These are phyloP conservation scores for Apteryx mantelli DNA, from an alignment of 2,113 vertebrate species.

Conservation along the genomic window DNA sequence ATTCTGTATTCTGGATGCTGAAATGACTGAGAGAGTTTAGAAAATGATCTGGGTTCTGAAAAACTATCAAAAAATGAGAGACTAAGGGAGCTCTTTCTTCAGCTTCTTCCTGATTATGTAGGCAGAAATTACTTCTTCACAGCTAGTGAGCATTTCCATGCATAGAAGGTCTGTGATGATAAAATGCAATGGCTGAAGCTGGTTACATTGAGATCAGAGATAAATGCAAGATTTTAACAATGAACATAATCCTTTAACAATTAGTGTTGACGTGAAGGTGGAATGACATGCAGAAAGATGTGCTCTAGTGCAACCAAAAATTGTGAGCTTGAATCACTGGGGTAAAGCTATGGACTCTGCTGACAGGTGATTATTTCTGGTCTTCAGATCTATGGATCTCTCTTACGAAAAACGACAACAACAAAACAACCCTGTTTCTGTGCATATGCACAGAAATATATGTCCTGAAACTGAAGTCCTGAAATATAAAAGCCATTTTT, in stretches of 20 bases:
- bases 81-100: neutral
- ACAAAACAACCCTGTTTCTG: accelerated
- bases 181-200: neutral
- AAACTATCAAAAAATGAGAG: neutral
- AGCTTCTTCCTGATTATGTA: neutral
- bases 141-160: neutral
- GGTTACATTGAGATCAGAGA: neutral
- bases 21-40: neutral
- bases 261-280: neutral
- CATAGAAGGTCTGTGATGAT: neutral
- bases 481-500: accelerated
- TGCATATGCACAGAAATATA: too few relatives aligned
- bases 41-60: neutral
- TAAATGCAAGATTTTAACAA: neutral
- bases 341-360: neutral
- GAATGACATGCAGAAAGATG: neutral
- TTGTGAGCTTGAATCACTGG: neutral
- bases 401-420: accelerated
- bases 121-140: neutral
- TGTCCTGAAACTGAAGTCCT: too few relatives aligned
- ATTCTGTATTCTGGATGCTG: neutral
- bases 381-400: accelerated
- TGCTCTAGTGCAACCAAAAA: neutral
- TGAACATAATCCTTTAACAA: neutral
- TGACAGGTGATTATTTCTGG: neutral